A percentile compares a stretch with the other conserved stretches of the same genome.
These are phyloP conservation scores for Trematomus bernacchii DNA, from an alignment of 2,797 vertebrate species.

Conservation along the genomic window DNA sequence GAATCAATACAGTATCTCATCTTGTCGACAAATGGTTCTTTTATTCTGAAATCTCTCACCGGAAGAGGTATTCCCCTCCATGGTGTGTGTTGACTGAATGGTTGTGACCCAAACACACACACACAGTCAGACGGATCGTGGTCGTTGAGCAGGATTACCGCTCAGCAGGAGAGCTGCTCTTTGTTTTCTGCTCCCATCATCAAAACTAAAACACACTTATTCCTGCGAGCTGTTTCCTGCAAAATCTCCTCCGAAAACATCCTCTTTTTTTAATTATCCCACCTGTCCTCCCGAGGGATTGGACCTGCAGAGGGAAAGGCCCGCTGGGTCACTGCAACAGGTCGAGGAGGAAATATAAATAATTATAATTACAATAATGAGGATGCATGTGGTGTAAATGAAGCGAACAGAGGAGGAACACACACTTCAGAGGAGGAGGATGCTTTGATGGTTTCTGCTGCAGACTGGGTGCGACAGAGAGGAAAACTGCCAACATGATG, in stretches of 20 bases:
- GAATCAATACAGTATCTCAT: no score
- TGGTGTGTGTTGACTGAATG: not conserved
- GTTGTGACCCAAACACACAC: conserved; percentile 7
- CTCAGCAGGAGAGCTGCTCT: conserved; percentile 15
- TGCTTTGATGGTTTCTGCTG: conserved; percentile 13
- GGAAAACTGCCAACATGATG: conserved; percentile 61
- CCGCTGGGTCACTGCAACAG: conserved; percentile 52
- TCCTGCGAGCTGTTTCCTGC: not conserved
- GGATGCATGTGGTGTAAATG: not conserved
- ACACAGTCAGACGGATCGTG: not conserved
- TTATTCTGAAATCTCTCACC: conserved; percentile 34
- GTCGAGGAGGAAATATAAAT: conserved; percentile 26
- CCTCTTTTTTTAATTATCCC: not conserved
- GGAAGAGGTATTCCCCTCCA: not conserved
- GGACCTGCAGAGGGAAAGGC: not conserved
- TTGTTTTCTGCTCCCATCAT: conserved; percentile 4
- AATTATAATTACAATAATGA: no score
- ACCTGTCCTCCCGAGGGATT: not conserved
- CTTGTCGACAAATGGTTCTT: not conserved
- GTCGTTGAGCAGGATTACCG: conserved; percentile 14
- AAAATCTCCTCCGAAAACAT: accelerated
- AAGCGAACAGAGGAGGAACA: not conserved
- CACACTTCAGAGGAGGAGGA: not conserved
- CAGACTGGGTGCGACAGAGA: conserved; percentile 33
- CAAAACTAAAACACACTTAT: not conserved